phyloP scores from a whole-genome alignment of 2,113 vertebrate species.

The Prinia subflava region DNA sequence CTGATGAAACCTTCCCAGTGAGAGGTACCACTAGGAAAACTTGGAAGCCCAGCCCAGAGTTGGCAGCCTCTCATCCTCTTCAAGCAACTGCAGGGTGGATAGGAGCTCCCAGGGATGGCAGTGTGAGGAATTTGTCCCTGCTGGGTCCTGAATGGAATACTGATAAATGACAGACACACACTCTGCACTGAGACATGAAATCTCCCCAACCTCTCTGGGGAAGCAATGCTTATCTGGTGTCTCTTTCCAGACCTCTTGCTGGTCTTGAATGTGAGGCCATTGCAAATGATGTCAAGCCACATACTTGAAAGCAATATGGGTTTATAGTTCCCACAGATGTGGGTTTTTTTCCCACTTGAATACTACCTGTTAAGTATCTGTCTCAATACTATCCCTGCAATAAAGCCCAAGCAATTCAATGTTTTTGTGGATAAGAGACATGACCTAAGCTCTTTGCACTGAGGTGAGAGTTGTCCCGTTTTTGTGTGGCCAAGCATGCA shows the following conservation, averaged over 20 bases:
- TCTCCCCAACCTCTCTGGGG: background rate
- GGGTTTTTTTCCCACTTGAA: background rate
- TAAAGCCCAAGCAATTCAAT: background rate
- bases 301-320: background rate
- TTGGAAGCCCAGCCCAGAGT: background rate
- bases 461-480: background rate
- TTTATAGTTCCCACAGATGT: background rate
- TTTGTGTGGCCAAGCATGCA: background rate
- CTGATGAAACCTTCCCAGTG: background rate
- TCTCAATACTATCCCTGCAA: background rate
- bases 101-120: background rate
- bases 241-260: background rate
- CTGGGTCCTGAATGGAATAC: background rate
- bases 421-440: background rate
- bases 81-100: accelerated
- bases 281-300: background rate
- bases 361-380: background rate
- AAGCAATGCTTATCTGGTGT: background rate
- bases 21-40: background rate
- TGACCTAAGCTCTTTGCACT: background rate
- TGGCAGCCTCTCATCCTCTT: background rate
- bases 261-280: background rate
- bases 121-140: background rate
- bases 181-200: background rate
- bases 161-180: background rate